Conservation (phyloP, 2,113 vertebrate genomes). For the Mirounga angustirostris region DNA sequence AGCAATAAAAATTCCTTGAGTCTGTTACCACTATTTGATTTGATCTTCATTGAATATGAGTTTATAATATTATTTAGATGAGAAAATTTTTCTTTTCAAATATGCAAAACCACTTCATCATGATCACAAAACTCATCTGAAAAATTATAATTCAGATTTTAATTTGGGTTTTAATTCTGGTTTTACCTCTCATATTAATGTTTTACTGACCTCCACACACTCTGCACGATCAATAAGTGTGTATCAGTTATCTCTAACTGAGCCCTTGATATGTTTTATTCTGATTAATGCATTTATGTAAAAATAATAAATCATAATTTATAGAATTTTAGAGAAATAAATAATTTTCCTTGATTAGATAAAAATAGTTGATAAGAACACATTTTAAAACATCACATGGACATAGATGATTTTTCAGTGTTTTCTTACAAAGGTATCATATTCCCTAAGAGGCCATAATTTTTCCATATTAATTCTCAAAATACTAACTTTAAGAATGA, state of each 20-base stretch:
- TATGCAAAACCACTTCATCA: neutral
- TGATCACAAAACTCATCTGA: neutral
- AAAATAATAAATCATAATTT: conserved; percentile 16
- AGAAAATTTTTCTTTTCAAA: neutral
- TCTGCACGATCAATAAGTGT: neutral
- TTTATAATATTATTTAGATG: neutral
- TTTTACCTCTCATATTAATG: neutral
- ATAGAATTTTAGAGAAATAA: neutral
- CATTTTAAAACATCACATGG: conserved; percentile 7
- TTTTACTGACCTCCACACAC: neutral
- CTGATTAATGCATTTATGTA: neutral
- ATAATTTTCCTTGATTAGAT: neutral
- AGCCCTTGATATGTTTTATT: neutral
- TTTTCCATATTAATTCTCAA: conserved; percentile 73
- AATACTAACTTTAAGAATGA: conserved; percentile 73
- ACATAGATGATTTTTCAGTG: conserved; percentile 1
- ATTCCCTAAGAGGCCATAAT: conserved; percentile 59
- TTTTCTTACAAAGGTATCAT: conserved; percentile 64
- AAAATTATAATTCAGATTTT: neutral
- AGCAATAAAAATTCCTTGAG: neutral
- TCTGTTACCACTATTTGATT: neutral
- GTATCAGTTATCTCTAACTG: neutral
- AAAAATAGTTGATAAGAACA: neutral
- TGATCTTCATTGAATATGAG: neutral
- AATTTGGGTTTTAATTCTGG: neutral